A percentile compares a stretch with the other conserved stretches of the same genome.
These are phyloP conservation scores for Heliconius charithonia DNA, from an alignment of 2,888 invertebrate species.

Conservation along the genomic window DNA sequence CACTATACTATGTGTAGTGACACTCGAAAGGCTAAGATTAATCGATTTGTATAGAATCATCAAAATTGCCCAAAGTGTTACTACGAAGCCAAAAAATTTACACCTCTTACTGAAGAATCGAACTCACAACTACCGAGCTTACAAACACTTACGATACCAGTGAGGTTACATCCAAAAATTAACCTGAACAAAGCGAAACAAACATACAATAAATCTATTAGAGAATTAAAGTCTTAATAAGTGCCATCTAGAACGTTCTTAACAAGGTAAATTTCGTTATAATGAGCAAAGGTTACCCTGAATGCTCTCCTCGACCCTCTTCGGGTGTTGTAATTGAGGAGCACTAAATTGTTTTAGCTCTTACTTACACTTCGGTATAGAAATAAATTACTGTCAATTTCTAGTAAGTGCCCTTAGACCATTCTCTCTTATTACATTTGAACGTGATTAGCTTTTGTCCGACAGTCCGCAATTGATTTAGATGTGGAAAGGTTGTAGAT, in stretches of 20 bases:
- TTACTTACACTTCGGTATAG: conserved; percentile 62
- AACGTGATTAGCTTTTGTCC: conserved; percentile 48
- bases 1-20: too few relatives aligned
- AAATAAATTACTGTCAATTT: conserved; percentile 69
- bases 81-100: too few relatives aligned
- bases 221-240: conserved; percentile 13
- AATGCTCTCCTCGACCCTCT: conserved; percentile 46
- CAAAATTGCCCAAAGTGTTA: too few relatives aligned
- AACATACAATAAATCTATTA: conserved; percentile 14
- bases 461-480: conserved; percentile 36
- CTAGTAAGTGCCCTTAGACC: conserved; percentile 59
- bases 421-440: conserved; percentile 61
- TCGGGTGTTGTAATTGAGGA: conserved; percentile 60
- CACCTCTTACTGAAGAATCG: too few relatives aligned
- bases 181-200: background rate
- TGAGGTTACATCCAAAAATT: background rate
- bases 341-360: conserved; percentile 68
- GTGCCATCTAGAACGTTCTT: conserved; percentile 31
- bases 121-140: too few relatives aligned
- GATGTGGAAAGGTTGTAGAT: conserved; percentile 11
- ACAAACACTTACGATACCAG: background rate
- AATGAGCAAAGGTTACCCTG: conserved; percentile 45
- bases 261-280: conserved; percentile 47
- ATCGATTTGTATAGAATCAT: too few relatives aligned
- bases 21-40: too few relatives aligned